Evolutionary conservation across 1,140 invertebrate genomes (phyloP).

Genomic region (Neuroterus valhalla): DNA sequence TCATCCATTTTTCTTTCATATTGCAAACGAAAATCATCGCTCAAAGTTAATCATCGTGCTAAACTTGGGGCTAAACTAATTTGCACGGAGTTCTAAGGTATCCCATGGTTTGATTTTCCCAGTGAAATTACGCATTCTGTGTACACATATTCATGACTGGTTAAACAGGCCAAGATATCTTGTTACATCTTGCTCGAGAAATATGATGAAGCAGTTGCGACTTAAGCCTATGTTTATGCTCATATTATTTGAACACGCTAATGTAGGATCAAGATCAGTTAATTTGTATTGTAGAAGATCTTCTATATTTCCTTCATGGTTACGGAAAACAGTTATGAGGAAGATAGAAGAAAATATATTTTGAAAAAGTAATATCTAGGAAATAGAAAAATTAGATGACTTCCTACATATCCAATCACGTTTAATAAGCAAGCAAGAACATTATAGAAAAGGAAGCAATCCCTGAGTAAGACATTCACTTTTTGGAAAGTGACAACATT

Average conservation of each 20-base stretch:
- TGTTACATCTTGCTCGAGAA: constrained; percentile 18
- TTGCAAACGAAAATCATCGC: constrained; percentile 26
- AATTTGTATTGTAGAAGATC: too few species aligned
- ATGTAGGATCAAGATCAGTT: too few species aligned
- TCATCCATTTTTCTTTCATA: constrained; percentile 32
- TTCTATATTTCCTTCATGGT: too few species aligned
- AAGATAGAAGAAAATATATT: too few species aligned
- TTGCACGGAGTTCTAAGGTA: not conserved
- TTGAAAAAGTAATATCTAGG: too few species aligned
- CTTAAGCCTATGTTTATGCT: not conserved
- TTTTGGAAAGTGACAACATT: too few species aligned
- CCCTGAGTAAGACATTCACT: too few species aligned
- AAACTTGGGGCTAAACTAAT: constrained; percentile 25
- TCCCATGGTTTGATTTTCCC: constrained; percentile 7
- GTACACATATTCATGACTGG: not conserved
- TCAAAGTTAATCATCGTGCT: constrained; percentile 16
- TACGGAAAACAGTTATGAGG: too few species aligned
- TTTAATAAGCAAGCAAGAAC: too few species aligned
- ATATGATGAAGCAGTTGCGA: constrained; percentile 23
- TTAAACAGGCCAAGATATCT: constrained; percentile 20
- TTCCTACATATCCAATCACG: too few species aligned
- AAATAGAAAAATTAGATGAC: too few species aligned
- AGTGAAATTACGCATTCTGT: not conserved
- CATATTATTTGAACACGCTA: not conserved
- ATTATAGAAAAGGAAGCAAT: too few species aligned